Percentiles rank a stretch among this genome's conserved stretches.
Evolutionary conservation across 2,113 vertebrate species (phyloP).

Genomic region (Labeo rohita): DNA sequence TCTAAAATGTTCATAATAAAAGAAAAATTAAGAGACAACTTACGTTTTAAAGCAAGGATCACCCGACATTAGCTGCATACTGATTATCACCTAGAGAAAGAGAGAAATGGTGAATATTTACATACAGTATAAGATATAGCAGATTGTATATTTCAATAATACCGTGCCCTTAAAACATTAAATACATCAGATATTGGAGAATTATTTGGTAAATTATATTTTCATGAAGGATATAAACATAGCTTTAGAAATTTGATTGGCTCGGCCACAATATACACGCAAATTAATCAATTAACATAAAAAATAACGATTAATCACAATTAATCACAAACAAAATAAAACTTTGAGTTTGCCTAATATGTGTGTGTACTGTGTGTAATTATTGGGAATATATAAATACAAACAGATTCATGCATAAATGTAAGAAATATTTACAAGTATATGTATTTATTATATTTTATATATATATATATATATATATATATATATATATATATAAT

Average conservation of each 20-base stretch:
- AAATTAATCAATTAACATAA: not conserved
- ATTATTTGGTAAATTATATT: not conserved
- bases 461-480: too few species aligned
- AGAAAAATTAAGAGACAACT: constrained; percentile 60
- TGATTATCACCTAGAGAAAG: constrained; percentile 87
- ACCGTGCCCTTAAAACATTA: not conserved
- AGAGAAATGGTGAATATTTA: not conserved
- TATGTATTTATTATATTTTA: too few species aligned
- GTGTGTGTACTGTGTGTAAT: too few species aligned
- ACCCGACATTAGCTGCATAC: constrained; percentile 94
- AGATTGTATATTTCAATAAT: not conserved
- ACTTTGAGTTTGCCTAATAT: too few species aligned
- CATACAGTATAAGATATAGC: not conserved
- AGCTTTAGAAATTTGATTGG: not conserved
- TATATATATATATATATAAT: too few species aligned
- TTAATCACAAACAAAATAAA: too few species aligned
- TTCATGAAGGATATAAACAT: not conserved
- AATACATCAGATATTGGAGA: not conserved
- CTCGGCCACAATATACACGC: not conserved
- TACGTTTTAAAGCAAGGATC: constrained; percentile 98
- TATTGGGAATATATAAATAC: too few species aligned
- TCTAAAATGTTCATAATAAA: not conserved
- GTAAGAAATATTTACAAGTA: too few species aligned
- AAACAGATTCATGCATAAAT: too few species aligned
- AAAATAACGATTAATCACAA: too few species aligned